phyloP scores from a whole-genome alignment of 2,888 invertebrate species.

The Steinernema scapterisci region DNA sequence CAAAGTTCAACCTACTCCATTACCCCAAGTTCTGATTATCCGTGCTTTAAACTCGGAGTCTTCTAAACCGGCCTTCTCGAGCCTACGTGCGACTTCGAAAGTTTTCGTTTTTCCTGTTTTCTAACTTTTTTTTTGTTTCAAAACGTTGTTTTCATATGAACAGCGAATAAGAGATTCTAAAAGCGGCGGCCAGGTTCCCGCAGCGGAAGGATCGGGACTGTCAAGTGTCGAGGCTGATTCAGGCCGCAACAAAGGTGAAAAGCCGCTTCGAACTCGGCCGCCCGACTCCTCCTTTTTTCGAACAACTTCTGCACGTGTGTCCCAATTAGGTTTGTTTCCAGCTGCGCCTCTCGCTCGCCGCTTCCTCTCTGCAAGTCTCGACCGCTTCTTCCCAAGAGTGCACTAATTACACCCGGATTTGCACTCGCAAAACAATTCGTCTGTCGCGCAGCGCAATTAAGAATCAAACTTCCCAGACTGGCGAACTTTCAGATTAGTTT shows the following conservation, averaged over 20 bases:
- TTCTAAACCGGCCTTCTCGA: no score
- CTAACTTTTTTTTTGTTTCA: no score
- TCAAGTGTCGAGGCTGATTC: no score
- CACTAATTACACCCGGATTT: conserved; percentile 3
- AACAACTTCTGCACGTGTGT: not conserved
- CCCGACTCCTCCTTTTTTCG: conserved; percentile 27
- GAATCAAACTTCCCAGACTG: not conserved
- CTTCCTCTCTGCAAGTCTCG: conserved; percentile 7
- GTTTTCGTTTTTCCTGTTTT: no score
- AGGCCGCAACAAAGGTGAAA: not conserved
- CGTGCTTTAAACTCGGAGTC: no score
- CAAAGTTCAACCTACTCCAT: no score
- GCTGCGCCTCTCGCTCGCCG: not conserved
- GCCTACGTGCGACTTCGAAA: no score
- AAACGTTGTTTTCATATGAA: no score
- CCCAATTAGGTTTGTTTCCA: conserved; percentile 29
- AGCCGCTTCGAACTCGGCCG: not conserved
- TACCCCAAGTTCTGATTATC: no score
- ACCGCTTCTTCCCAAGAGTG: conserved; percentile 12
- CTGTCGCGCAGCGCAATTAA: conserved; percentile 21
- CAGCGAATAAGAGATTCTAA: no score
- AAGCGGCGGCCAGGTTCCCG: no score
- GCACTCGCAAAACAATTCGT: conserved; percentile 28
- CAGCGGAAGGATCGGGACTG: no score
- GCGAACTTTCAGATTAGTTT: not conserved